These are phyloP conservation scores for Lamellibrachia columna DNA, from an alignment of 2,888 invertebrate genomes.

Conservation along the genomic window DNA sequence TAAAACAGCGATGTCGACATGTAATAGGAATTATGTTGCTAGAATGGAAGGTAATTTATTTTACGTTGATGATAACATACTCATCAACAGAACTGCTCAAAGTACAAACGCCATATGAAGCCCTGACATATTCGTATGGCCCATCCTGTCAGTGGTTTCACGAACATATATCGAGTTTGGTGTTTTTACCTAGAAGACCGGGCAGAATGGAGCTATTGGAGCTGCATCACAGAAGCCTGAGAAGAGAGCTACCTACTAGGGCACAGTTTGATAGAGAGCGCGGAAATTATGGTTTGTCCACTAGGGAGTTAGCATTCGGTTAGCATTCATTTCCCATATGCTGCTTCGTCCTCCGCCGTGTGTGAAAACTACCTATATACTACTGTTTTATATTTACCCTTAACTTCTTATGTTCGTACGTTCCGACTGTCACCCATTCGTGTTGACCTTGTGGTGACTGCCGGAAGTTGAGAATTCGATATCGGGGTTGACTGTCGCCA, in stretches of 20 bases:
- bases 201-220: not conserved
- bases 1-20: slow-evolving; percentile 17
- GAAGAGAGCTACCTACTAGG: not conserved
- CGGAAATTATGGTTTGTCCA: not conserved
- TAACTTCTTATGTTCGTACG: slow-evolving; percentile 48
- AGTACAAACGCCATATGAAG: not conserved
- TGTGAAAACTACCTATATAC: not conserved
- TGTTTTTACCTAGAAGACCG: no score
- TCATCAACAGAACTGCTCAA: not conserved
- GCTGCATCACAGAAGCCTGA: not conserved
- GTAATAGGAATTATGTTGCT: not conserved
- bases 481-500: slow-evolving; percentile 93
- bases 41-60: no score
- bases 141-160: no score
- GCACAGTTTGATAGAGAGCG: not conserved
- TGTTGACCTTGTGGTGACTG: slow-evolving; percentile 63
- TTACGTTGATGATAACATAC: not conserved
- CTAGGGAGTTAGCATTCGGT: not conserved
- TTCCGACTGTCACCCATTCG: slow-evolving; percentile 61
- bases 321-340: not conserved
- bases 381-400: slow-evolving; percentile 30
- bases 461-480: slow-evolving; percentile 95
- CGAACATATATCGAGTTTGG: no score
- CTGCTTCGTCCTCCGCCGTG: not conserved
- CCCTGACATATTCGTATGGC: not conserved